These are phyloP conservation scores for Heliconius ethilla DNA, from an alignment of 2,888 invertebrate genomes.

Conservation along the genomic window DNA sequence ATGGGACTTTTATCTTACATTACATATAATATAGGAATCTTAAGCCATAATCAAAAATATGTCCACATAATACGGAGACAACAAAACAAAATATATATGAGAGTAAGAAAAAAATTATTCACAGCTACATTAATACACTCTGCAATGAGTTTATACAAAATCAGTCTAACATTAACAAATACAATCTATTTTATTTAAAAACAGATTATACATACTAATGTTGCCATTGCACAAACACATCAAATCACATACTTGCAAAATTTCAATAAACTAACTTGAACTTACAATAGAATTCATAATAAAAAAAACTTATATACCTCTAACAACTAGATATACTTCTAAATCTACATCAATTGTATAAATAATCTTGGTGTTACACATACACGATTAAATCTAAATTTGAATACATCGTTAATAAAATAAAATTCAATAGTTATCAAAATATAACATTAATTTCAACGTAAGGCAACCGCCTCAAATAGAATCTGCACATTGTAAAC, in stretches of 20 bases:
- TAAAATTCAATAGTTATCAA: slow-evolving; percentile 51
- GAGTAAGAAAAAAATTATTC: slow-evolving; percentile 31
- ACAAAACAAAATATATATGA: slow-evolving; percentile 31
- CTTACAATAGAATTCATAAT: slow-evolving; percentile 20
- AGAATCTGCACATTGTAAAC: slow-evolving; percentile 52
- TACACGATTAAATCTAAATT: slow-evolving; percentile 32
- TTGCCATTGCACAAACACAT: slow-evolving; percentile 49
- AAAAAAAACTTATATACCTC: slow-evolving; percentile 26
- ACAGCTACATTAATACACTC: slow-evolving; percentile 37
- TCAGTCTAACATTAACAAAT: slow-evolving; percentile 66
- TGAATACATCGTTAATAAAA: slow-evolving; percentile 45
- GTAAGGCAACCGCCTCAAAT: slow-evolving; percentile 47
- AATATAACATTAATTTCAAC: slow-evolving; percentile 49
- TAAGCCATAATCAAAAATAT: slow-evolving; percentile 48
- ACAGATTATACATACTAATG: slow-evolving; percentile 61
- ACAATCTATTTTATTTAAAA: slow-evolving; percentile 54
- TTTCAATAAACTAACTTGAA: slow-evolving; percentile 48
- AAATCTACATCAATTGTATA: slow-evolving; percentile 42
- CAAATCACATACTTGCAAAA: slow-evolving; percentile 15
- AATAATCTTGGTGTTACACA: slow-evolving; percentile 39
- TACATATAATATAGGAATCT: slow-evolving; percentile 45
- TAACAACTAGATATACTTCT: slow-evolving; percentile 29
- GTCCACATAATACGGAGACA: slow-evolving; percentile 41
- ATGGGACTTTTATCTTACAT: slow-evolving; percentile 61
- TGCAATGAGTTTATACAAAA: slow-evolving; percentile 40